Conservation (phyloP, 2,797 vertebrate genomes). For the Poeciliopsis presidionis region DNA sequence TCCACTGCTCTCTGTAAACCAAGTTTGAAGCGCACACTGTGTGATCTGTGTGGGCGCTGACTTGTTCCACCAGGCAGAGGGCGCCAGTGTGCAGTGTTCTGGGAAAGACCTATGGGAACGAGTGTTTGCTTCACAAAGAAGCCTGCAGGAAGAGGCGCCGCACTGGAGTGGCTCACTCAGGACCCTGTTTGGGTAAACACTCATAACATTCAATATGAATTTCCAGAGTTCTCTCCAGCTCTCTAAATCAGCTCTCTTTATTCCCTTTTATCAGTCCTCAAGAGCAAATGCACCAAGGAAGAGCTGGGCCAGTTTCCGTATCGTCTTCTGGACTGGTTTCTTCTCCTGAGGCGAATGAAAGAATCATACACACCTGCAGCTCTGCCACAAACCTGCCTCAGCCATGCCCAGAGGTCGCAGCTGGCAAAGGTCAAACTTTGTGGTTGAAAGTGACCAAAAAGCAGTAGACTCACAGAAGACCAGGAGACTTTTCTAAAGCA, state of each 20-base stretch:
- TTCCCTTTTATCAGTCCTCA: constrained; percentile 63
- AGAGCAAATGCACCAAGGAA: constrained; percentile 66
- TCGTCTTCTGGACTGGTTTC: constrained; percentile 83
- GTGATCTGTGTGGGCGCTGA: constrained; percentile 27
- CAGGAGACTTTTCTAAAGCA: not conserved
- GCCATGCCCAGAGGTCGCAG: constrained; percentile 63
- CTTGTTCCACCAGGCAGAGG: constrained; percentile 69
- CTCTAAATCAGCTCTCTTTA: constrained; percentile 24
- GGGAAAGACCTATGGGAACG: constrained; percentile 76
- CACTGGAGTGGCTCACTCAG: constrained; percentile 74
- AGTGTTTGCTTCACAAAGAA: constrained; percentile 81
- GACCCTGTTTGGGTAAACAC: constrained; percentile 76
- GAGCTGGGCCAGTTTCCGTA: constrained; percentile 82
- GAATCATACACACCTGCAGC: constrained; percentile 63
- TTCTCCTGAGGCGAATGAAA: constrained; percentile 81
- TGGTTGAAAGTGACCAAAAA: not conserved
- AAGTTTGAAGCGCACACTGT: constrained; percentile 5
- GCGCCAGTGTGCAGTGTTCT: constrained; percentile 82
- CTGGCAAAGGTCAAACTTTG: constrained; percentile 64
- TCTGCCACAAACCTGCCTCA: constrained; percentile 71
- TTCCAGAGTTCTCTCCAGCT: constrained; percentile 20
- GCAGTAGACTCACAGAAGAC: not conserved
- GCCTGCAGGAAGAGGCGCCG: constrained; percentile 78
- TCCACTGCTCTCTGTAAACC: not conserved
- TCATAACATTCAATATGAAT: constrained; percentile 23